phyloP scores from a whole-genome alignment of 2,113 vertebrate species.

The Fregata magnificens region DNA sequence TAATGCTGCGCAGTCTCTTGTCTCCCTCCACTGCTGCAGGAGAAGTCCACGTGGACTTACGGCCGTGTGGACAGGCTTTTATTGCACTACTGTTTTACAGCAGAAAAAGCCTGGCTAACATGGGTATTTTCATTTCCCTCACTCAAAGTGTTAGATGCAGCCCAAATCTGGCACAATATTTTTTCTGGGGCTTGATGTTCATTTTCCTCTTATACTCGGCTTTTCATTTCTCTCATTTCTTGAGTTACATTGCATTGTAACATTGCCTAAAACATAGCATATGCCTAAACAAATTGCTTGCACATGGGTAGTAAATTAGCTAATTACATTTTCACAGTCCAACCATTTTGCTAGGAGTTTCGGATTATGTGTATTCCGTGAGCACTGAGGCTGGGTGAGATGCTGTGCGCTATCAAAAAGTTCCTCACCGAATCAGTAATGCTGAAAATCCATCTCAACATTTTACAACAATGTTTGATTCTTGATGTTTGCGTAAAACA shows the following conservation, averaged over 20 bases:
- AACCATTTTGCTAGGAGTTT: background rate
- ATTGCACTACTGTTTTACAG: background rate
- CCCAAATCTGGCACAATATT: background rate
- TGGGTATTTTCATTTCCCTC: background rate
- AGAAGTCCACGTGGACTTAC: fast-evolving
- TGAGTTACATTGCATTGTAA: background rate
- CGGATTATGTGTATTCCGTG: background rate
- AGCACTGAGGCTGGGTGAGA: background rate
- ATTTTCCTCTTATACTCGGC: background rate
- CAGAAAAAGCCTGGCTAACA: background rate
- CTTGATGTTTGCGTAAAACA: constrained; percentile 12
- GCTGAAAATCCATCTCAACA: background rate
- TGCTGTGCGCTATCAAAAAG: background rate
- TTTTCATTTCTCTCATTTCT: background rate
- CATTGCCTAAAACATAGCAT: background rate
- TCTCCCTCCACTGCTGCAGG: background rate
- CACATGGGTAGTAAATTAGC: background rate
- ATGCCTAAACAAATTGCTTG: background rate
- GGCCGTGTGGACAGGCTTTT: background rate
- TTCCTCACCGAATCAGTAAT: background rate
- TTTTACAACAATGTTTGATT: constrained; percentile 11
- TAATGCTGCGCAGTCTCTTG: fast-evolving
- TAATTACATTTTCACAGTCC: background rate
- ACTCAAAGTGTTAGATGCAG: background rate
- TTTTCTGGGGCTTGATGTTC: background rate